Percentiles rank a stretch among this genome's conserved stretches.
These are phyloP conservation scores for Tenthredo livida DNA, from an alignment of 2,888 invertebrate species.

Conservation along the genomic window DNA sequence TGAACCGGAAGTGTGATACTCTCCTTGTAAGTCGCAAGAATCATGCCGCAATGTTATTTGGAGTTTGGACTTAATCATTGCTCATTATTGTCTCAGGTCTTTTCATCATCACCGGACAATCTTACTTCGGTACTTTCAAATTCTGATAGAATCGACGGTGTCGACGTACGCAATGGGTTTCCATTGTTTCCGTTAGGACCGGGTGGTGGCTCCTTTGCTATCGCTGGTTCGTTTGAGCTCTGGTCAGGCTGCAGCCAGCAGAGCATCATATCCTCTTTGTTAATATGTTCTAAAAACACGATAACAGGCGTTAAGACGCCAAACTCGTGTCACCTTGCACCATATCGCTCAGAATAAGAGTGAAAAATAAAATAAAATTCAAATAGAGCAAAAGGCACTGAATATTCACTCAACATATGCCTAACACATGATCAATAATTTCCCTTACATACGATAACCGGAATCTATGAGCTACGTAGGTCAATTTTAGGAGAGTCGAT, in stretches of 20 bases:
- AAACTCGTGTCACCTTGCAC: constrained; percentile 12
- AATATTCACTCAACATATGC: neutral
- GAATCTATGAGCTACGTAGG: neutral
- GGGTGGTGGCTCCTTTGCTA: constrained; percentile 66
- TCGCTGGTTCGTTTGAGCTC: constrained; percentile 65
- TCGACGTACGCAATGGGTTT: constrained; percentile 64
- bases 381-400: neutral
- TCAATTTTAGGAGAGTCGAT: neutral
- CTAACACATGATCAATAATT: neutral
- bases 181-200: constrained; percentile 63
- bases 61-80: neutral
- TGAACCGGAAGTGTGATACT: no score
- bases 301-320: neutral
- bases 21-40: no score
- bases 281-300: constrained; percentile 19
- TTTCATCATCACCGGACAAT: neutral
- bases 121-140: constrained; percentile 74
- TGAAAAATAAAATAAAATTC: neutral
- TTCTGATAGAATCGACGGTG: constrained; percentile 71
- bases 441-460: neutral
- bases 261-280: constrained; percentile 43
- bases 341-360: neutral
- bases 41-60: neutral
- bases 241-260: constrained; percentile 65
- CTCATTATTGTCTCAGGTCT: neutral